These are phyloP conservation scores for Glaucomys volans DNA, from an alignment of 2,113 vertebrate species.

Conservation along the genomic window DNA sequence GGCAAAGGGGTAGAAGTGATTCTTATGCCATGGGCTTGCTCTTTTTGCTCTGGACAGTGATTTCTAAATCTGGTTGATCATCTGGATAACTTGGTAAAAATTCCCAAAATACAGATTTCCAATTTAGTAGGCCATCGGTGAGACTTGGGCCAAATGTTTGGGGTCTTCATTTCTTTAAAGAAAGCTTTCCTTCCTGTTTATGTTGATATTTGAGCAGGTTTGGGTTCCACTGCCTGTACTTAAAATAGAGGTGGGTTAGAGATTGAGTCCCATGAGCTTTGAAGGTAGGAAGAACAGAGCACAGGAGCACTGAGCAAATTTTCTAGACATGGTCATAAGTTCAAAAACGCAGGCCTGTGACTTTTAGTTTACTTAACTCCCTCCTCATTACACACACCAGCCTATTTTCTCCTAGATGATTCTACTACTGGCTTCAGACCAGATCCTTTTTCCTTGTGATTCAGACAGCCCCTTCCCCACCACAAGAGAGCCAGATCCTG, in stretches of 20 bases:
- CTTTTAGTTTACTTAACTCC: slow-evolving; percentile 29
- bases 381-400: neutral
- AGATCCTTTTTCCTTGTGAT: neutral
- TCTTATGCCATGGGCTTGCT: neutral
- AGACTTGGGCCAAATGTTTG: neutral
- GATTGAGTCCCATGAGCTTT: neutral
- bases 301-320: neutral
- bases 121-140: neutral
- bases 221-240: neutral
- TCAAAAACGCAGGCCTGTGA: neutral
- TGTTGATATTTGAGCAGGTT: neutral
- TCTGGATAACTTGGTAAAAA: neutral
- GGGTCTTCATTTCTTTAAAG: neutral
- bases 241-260: neutral
- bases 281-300: neutral
- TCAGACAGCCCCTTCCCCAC: neutral
- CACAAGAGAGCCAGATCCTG: neutral
- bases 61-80: neutral
- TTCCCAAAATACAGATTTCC: neutral
- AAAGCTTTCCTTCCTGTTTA: neutral
- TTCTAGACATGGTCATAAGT: neutral
- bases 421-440: neutral
- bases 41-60: neutral
- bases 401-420: neutral
- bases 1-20: neutral